Conservation (phyloP, 2,797 vertebrate species). For the Jordanella pulchra region DNA sequence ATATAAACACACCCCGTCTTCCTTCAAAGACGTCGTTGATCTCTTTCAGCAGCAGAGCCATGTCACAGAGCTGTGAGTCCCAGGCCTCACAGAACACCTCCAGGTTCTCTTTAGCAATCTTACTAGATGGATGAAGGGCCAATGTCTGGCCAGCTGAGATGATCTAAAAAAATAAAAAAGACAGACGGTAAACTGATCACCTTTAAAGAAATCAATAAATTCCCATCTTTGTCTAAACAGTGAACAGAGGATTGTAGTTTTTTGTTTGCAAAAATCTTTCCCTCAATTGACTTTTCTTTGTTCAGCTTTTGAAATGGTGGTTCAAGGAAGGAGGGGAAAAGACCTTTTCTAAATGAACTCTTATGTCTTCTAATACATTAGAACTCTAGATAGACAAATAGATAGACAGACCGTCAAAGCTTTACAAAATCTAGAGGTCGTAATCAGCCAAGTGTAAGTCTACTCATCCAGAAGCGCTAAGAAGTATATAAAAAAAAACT, state of each 20-base stretch:
- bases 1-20: slow-evolving; percentile 84
- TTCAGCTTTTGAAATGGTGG: too few relatives aligned
- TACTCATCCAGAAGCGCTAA: neutral
- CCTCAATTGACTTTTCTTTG: too few relatives aligned
- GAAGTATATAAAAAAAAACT: neutral
- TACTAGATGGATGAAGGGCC: slow-evolving; percentile 95
- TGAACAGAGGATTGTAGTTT: neutral
- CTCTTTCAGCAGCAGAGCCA: slow-evolving; percentile 90
- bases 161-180: slow-evolving; percentile 80
- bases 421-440: too few relatives aligned
- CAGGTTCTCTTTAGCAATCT: slow-evolving; percentile 98
- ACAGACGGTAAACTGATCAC: too few relatives aligned
- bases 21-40: slow-evolving; percentile 95
- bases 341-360: too few relatives aligned
- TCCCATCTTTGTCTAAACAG: neutral
- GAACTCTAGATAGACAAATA: too few relatives aligned
- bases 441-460: too few relatives aligned
- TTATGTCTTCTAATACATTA: too few relatives aligned
- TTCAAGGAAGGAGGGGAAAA: too few relatives aligned
- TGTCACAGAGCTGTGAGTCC: slow-evolving; percentile 96
- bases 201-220: neutral
- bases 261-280: too few relatives aligned
- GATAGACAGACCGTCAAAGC: too few relatives aligned
- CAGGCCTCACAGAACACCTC: slow-evolving; percentile 99
- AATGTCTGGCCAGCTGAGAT: slow-evolving; percentile 95